Evolutionary conservation across 1,140 invertebrate genomes (phyloP).

Genomic region (Cyrtorhinus lividipennis): DNA sequence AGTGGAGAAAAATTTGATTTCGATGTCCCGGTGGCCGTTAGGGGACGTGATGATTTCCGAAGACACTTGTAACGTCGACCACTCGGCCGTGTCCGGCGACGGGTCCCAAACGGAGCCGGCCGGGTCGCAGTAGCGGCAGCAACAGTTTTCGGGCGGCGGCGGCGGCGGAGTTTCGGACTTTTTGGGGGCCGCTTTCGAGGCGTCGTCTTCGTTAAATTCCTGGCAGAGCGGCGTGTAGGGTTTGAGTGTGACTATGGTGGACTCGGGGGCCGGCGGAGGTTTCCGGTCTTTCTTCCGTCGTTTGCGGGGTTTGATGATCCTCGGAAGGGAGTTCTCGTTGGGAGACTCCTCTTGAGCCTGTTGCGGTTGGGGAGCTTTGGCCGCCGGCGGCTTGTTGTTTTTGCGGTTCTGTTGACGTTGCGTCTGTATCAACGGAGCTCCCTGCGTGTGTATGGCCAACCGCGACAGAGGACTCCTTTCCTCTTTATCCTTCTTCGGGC

Average conservation of each 20-base stretch:
- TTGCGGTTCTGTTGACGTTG: slow-evolving; percentile 7
- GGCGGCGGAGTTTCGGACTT: not conserved
- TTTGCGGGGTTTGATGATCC: slow-evolving; percentile 77
- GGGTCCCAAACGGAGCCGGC: slow-evolving; percentile 56
- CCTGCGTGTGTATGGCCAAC: slow-evolving; percentile 59
- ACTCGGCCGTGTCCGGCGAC: slow-evolving; percentile 28
- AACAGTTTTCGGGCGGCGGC: slow-evolving; percentile 38
- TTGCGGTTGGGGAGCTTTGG: slow-evolving; percentile 9
- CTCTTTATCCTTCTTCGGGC: slow-evolving; percentile 16
- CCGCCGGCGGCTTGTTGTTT: slow-evolving; percentile 7
- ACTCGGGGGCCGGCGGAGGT: slow-evolving; percentile 31
- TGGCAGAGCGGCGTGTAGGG: slow-evolving; percentile 30
- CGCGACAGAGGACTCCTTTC: slow-evolving; percentile 36
- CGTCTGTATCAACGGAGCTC: slow-evolving; percentile 47
- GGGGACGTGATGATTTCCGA: slow-evolving; percentile 61
- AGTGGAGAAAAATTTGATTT: slow-evolving; percentile 56
- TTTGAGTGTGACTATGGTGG: slow-evolving; percentile 28
- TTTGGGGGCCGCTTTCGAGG: not conserved
- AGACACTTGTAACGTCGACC: slow-evolving; percentile 41
- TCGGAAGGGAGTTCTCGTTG: slow-evolving; percentile 59
- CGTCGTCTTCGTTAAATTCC: slow-evolving; percentile 15
- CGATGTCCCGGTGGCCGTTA: slow-evolving; percentile 57
- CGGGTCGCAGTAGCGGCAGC: slow-evolving; percentile 65
- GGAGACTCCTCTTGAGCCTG: slow-evolving; percentile 57
- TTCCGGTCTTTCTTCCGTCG: slow-evolving; percentile 77